Conservation (phyloP, 1,140 invertebrate genomes). For the Arion vulgaris region DNA sequence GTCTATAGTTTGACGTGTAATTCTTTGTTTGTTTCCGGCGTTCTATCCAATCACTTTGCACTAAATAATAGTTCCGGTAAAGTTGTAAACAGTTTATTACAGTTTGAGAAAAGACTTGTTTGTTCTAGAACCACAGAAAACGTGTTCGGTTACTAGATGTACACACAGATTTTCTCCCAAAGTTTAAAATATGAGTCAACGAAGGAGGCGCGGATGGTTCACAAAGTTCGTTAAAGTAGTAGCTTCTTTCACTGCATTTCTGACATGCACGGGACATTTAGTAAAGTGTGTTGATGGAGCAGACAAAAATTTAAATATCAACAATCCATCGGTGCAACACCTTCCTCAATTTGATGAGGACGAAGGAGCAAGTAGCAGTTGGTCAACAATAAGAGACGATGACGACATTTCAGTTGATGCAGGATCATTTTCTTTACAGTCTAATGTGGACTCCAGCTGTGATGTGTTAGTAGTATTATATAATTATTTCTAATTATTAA, state of each 20-base stretch:
- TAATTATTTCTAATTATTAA: neutral
- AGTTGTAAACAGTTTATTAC: neutral
- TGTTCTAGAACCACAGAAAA: constrained; percentile 7
- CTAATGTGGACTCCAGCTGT: neutral
- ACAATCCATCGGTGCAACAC: too few species aligned
- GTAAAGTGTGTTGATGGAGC: neutral
- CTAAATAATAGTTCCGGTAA: neutral
- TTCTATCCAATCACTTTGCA: neutral
- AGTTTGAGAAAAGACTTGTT: neutral
- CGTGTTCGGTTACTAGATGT: neutral
- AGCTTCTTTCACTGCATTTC: neutral
- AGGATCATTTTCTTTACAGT: neutral
- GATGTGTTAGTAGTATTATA: constrained; percentile 1
- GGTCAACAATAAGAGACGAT: neutral
- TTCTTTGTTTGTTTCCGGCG: neutral
- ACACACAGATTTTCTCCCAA: neutral
- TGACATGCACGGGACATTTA: neutral
- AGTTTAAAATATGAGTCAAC: neutral
- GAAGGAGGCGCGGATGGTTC: neutral
- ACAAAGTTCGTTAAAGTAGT: neutral
- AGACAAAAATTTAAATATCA: neutral
- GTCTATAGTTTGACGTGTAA: neutral
- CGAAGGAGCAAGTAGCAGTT: neutral
- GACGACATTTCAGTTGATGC: neutral
- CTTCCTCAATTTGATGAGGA: neutral